A percentile compares a stretch with the other conserved stretches of the same genome.
Evolutionary conservation across 2,113 vertebrate genomes (phyloP).

Genomic region (Eidolon helvum): DNA sequence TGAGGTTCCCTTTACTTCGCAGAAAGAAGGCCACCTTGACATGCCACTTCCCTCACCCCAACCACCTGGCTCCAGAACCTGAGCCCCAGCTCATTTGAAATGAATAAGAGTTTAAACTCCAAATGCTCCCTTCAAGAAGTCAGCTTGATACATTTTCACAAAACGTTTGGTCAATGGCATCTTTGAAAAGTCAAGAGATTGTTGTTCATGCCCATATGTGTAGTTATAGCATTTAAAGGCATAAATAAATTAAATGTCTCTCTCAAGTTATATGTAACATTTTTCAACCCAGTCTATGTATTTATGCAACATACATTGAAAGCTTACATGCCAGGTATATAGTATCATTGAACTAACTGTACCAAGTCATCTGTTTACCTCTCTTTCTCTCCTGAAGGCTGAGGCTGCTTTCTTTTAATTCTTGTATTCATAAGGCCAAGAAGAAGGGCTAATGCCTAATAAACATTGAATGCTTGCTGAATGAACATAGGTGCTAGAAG

Average conservation of each 20-base stretch:
- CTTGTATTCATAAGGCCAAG: background rate
- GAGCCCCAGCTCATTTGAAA: background rate
- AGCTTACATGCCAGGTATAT: slow-evolving; percentile 30
- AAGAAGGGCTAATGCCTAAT: background rate
- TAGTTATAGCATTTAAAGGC: slow-evolving; percentile 54
- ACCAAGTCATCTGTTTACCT: background rate
- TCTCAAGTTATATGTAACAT: slow-evolving; percentile 46
- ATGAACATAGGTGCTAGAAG: background rate
- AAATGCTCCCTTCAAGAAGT: slow-evolving; percentile 48
- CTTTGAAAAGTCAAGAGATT: slow-evolving; percentile 62
- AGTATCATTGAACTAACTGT: slow-evolving; percentile 29
- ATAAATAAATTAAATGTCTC: slow-evolving; percentile 56
- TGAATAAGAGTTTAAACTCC: slow-evolving; percentile 15
- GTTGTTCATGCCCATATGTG: slow-evolving; percentile 29
- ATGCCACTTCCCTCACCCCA: background rate
- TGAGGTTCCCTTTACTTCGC: background rate
- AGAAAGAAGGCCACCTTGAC: background rate
- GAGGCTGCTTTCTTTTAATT: background rate
- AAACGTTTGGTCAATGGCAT: slow-evolving; percentile 56
- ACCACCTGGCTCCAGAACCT: background rate
- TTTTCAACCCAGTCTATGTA: slow-evolving; percentile 37
- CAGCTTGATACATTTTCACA: slow-evolving; percentile 42
- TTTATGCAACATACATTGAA: slow-evolving; percentile 47
- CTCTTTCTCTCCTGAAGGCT: background rate
- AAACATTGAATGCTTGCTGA: background rate